A percentile compares a stretch with the other conserved stretches of the same genome.
These are phyloP conservation scores for Piscicola geometra DNA, from an alignment of 2,888 invertebrate genomes.

Conservation along the genomic window DNA sequence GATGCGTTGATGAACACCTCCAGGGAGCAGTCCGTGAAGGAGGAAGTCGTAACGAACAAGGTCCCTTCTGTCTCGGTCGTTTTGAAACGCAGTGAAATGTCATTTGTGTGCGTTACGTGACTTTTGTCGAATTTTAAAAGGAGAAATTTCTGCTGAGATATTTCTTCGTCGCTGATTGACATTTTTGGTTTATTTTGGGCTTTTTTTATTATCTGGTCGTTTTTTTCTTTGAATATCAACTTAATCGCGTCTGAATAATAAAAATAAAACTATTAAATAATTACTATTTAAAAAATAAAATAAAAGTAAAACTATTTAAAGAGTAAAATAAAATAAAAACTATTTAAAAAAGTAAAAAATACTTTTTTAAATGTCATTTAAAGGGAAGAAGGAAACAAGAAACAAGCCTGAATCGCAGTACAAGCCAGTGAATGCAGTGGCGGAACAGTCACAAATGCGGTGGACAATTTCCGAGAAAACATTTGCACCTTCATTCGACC, in stretches of 20 bases:
- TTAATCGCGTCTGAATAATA: not conserved
- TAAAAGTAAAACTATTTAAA: too few species aligned
- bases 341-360: too few species aligned
- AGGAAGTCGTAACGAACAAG: conserved; percentile 49
- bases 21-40: conserved; percentile 45
- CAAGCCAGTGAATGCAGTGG: conserved; percentile 47
- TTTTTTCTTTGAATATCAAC: conserved; percentile 9
- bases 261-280: too few species aligned
- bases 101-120: conserved; percentile 48
- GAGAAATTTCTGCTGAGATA: conserved; percentile 38
- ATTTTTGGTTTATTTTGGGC: not conserved
- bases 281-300: too few species aligned
- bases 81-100: conserved; percentile 53
- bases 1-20: conserved; percentile 49
- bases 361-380: not conserved
- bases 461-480: not conserved
- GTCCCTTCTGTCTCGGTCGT: conserved; percentile 48
- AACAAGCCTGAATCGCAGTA: conserved; percentile 39
- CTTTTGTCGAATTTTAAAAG: conserved; percentile 42
- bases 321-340: too few species aligned
- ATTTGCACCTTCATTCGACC: not conserved
- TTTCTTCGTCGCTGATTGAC: not conserved
- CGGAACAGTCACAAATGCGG: conserved; percentile 50
- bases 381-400: not conserved
- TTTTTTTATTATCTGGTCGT: not conserved